These are phyloP conservation scores for Phortica okadai DNA, from an alignment of 2,888 invertebrate species.

Conservation along the genomic window DNA sequence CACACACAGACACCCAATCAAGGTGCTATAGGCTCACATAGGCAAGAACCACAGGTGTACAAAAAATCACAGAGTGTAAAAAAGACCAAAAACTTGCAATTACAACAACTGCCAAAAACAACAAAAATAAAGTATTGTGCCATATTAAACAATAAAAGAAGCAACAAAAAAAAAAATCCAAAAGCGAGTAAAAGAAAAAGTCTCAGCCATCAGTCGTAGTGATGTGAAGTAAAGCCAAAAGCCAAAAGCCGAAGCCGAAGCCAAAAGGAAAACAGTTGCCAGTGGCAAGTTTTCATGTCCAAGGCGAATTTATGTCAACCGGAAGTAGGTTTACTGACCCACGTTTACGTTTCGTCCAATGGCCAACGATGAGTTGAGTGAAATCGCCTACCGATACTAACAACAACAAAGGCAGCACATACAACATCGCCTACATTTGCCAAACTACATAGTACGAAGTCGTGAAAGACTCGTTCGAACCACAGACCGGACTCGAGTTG, in stretches of 20 bases:
- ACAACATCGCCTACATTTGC: conserved; percentile 36
- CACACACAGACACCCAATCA: background rate
- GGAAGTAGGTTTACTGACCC: conserved; percentile 78
- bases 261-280: conserved; percentile 46
- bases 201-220: background rate
- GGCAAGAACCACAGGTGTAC: conserved; percentile 28
- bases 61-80: background rate
- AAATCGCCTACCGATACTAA: conserved; percentile 30
- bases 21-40: background rate
- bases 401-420: conserved; percentile 46
- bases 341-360: conserved; percentile 68
- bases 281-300: conserved; percentile 76
- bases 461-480: conserved; percentile 36
- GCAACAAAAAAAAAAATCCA: conserved; percentile 1
- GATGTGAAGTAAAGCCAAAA: background rate
- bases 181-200: conserved; percentile 9
- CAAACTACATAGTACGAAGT: conserved; percentile 56
- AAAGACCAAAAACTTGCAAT: conserved; percentile 29
- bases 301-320: conserved; percentile 77
- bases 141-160: background rate
- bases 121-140: background rate
- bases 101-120: conserved; percentile 21
- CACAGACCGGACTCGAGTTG: conserved; percentile 44
- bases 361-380: conserved; percentile 16
- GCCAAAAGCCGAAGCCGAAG: conserved; percentile 37